Percentiles rank a stretch among this genome's conserved stretches.
Evolutionary conservation across 37 sponge, comb jelly and placozoan genomes (phyloP).

Genomic region (Geodia barretti): DNA sequence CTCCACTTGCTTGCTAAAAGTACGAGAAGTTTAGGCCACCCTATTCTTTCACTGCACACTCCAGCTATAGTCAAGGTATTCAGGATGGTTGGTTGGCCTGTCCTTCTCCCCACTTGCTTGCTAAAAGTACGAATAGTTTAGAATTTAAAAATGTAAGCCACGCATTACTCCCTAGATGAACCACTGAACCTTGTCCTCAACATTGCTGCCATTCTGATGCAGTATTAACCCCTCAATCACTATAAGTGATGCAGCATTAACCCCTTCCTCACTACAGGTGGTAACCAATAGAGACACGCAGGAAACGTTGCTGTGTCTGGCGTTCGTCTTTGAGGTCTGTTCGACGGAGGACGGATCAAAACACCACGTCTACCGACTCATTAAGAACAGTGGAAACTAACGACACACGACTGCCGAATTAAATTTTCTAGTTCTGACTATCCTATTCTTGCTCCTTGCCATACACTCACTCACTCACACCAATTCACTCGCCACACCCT

Average conservation of each 20-base stretch:
- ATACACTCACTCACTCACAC: background rate
- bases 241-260: background rate
- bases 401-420: background rate
- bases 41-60: no score
- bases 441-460: background rate
- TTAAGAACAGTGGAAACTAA: background rate
- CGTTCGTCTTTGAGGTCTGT: constrained; percentile 96
- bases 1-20: no score
- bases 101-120: no score
- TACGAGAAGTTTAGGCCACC: no score
- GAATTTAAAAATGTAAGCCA: no score
- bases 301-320: constrained; percentile 93
- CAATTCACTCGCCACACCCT: background rate
- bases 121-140: no score
- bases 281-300: constrained; percentile 91
- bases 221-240: background rate
- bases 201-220: background rate
- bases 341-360: constrained; percentile 73
- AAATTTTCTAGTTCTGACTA: background rate
- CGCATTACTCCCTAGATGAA: no score
- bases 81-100: no score
- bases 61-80: no score
- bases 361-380: constrained; percentile 4
- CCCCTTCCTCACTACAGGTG: constrained; percentile 53
- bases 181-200: no score